These are phyloP conservation scores for Clarias laeviceps DNA, from an alignment of 2,797 vertebrate species.

Conservation along the genomic window DNA sequence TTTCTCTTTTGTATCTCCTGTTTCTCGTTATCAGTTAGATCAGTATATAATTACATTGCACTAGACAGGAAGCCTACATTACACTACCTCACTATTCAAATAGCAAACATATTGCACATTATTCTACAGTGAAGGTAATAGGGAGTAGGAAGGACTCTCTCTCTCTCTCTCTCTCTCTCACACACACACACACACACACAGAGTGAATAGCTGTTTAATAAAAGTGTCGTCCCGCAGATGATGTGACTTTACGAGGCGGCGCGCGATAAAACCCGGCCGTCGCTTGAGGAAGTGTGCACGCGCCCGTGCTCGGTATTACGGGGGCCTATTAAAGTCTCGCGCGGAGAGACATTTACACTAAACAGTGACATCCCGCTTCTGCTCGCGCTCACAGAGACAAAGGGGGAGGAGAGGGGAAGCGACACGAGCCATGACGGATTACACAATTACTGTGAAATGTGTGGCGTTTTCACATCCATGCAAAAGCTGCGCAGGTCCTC, in stretches of 20 bases:
- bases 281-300: slow-evolving; percentile 73
- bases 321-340: slow-evolving; percentile 50
- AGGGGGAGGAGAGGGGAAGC: background rate
- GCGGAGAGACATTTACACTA: slow-evolving; percentile 63
- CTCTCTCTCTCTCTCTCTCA: slow-evolving; percentile 43
- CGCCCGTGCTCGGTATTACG: slow-evolving; percentile 68
- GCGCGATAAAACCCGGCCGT: slow-evolving; percentile 76
- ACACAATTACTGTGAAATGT: slow-evolving; percentile 78
- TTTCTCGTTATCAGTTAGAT: background rate
- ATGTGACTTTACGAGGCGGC: slow-evolving; percentile 77
- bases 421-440: slow-evolving; percentile 78
- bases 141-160: slow-evolving; percentile 41
- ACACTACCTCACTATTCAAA: background rate
- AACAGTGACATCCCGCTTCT: slow-evolving; percentile 62
- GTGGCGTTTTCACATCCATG: slow-evolving; percentile 78
- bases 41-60: background rate
- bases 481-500: slow-evolving; percentile 69
- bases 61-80: background rate
- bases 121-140: background rate
- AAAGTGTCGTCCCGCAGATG: slow-evolving; percentile 70
- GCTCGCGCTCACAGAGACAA: slow-evolving; percentile 62
- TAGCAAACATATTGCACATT: background rate
- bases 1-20: background rate
- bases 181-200: slow-evolving; percentile 48
- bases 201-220: slow-evolving; percentile 67